Evolutionary conservation across 2,888 invertebrate species (phyloP), one percentile per base, ranked within the genome.

Genomic region (Trimorus sp.): DNA sequence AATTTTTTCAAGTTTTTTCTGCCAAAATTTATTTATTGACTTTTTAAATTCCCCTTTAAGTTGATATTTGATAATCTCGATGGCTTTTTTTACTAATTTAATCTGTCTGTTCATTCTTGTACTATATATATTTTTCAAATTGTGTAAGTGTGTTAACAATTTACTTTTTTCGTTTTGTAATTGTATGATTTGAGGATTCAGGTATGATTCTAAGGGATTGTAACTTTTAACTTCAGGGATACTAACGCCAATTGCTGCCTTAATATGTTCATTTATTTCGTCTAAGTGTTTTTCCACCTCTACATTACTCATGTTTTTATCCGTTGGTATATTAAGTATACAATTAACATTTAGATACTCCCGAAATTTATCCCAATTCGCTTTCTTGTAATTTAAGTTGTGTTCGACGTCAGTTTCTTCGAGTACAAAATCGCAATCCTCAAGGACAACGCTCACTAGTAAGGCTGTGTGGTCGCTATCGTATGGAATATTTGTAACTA

Each of bases 391-490:
- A 16, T 71, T 26, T 26, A 26, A 26, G 26, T 26, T 26, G 26
- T 26, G 26, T 26, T 26, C 26, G 26, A 7, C 3, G 48, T 7
- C 7, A 48, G 26, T 4, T 2, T 7, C 26, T 26, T 49, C n/a
- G 2, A 9, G 6, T 7, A 26, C 4, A 26, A 26, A 26, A 26
- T 26, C 26, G 4, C 26, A 4, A 26, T 26, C 26, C 26, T 26
- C 48, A 69, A 48, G 7, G 9, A 1, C 16, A 60, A 7, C 3
- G 51, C 48, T 36, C 63, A 54, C 2, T 14, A 11, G 1, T 65
- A 65, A 1, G n/a, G 51, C 75, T 5, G 60, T 49, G 26, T 79
- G 71, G 15, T 71, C 71, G 8, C 84, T 84, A 26, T 84, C 82
- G n/a, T 79, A 77, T 0, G 73, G 60, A 0, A 84, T 60, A 7